These are phyloP conservation scores for Oreochromis grahami DNA, from an alignment of 2,797 vertebrate species.

Conservation along the genomic window DNA sequence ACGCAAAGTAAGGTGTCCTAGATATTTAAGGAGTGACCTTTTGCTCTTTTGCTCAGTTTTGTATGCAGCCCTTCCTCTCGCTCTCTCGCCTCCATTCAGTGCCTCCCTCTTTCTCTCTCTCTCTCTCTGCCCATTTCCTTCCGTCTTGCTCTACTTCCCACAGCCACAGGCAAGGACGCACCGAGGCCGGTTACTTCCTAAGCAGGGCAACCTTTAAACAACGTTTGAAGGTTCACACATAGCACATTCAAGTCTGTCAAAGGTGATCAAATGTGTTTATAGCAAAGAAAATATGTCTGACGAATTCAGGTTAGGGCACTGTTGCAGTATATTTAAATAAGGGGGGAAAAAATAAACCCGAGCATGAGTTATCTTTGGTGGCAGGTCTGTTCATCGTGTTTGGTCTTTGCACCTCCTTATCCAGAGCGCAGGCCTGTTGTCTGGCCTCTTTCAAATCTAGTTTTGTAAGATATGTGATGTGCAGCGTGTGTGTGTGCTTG, in stretches of 20 bases:
- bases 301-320: not conserved
- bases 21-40: not conserved
- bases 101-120: not conserved
- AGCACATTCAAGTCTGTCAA: not conserved
- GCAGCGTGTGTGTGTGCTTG: not conserved
- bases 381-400: not conserved
- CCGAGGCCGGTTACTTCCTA: slow-evolving; percentile 6
- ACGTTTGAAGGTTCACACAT: not conserved
- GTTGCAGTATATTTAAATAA: not conserved
- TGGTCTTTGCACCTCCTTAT: slow-evolving; percentile 27
- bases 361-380: not conserved
- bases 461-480: slow-evolving; percentile 23
- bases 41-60: not conserved
- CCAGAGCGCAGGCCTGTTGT: not conserved
- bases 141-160: slow-evolving; percentile 52
- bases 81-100: not conserved
- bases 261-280: not conserved
- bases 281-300: not conserved
- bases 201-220: slow-evolving; percentile 32
- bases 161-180: slow-evolving; percentile 53
- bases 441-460: not conserved
- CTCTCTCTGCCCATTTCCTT: not conserved
- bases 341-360: not conserved
- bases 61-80: not conserved
- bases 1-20: not conserved